Evolutionary conservation across 2,113 vertebrate species (phyloP), one percentile per base, ranked within the genome.

Genomic region (Lagopus muta): DNA sequence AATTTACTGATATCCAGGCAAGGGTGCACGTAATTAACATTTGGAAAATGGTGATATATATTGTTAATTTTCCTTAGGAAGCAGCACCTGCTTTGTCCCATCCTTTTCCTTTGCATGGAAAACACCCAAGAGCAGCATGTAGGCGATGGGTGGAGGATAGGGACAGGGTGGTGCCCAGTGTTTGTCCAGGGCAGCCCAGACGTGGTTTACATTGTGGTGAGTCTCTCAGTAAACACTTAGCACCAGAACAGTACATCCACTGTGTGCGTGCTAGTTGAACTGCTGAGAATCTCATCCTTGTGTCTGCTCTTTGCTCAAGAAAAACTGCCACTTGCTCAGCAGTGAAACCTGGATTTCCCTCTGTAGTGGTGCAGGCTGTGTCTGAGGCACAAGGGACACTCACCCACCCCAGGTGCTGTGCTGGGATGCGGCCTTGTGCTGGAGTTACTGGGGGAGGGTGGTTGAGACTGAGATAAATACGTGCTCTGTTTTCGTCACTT

Each of bases 131-230:
- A 65, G 75, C 58, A 64, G 81, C 91, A 85, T 10, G 27, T 58
- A 61, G 82, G 83, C 70, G 50, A 14, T 4, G 30, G 27, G 22
- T 10, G 52, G 60, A 42, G 40, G 38, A 70, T 16, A 30, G 70
- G 77, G 66, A 62, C 32, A 45, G 36, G 76, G 45, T 27, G 50
- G 67, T 43, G 60, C 42, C 45, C 43, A 7, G 64, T 2, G 5
- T 8, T 34, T 34, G n/a, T 38, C 30, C n/a, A 5, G 30, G 20
- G 14, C 82, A 62, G 58, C 71, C 65, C 82, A 6, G 50, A 10
- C 42, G 2, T 24, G 13, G 1, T 6, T 55, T 8, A 3, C 19
- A 0, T 1, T 2, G 2, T 17, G 19, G 34, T 22, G 5, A 11
- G n/a, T 32, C 73, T 20, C 2, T 1, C 6, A 40, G 78, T 7